Evolutionary conservation across 2,113 vertebrate species (phyloP).

Genomic region (Numida meleagris): DNA sequence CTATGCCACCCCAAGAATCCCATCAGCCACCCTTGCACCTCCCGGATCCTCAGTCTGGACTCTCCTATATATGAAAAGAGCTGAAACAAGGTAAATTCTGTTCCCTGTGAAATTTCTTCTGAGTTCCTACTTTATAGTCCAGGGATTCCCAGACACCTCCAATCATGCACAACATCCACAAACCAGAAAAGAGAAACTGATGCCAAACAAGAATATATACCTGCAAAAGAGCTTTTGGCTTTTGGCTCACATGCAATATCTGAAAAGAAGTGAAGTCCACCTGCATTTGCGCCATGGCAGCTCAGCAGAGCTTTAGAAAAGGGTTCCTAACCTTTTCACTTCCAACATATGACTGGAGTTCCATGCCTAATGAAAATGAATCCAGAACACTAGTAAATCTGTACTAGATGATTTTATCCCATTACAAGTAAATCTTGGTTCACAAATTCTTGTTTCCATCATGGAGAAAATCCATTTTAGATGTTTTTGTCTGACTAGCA

Average conservation of each 20-base stretch:
- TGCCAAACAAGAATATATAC: conserved; percentile 39
- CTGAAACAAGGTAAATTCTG: not conserved
- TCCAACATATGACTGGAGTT: conserved; percentile 20
- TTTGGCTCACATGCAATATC: conserved; percentile 40
- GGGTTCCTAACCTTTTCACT: not conserved
- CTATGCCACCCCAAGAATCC: not conserved
- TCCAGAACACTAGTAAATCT: not conserved
- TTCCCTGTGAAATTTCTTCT: conserved; percentile 6
- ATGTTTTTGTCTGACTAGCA: not conserved
- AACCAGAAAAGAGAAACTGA: conserved; percentile 34
- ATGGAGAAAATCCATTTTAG: conserved; percentile 1
- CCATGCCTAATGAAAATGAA: not conserved
- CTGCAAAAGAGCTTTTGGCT: conserved; percentile 44
- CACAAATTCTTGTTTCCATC: not conserved
- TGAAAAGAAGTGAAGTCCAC: conserved; percentile 18
- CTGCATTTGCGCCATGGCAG: not conserved
- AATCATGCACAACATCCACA: conserved; percentile 50
- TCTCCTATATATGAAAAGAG: not conserved
- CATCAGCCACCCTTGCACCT: not conserved
- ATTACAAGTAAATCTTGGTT: conserved; percentile 8
- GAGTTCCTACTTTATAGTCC: not conserved
- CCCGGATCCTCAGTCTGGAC: conserved; percentile 23
- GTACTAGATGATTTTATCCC: not conserved
- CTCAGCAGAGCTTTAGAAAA: not conserved
- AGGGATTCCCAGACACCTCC: conserved; percentile 10